Percentiles rank a stretch among this genome's conserved stretches.
These are phyloP conservation scores for Drosophila biarmipes DNA, from an alignment of 1,140 invertebrate species.

Conservation along the genomic window DNA sequence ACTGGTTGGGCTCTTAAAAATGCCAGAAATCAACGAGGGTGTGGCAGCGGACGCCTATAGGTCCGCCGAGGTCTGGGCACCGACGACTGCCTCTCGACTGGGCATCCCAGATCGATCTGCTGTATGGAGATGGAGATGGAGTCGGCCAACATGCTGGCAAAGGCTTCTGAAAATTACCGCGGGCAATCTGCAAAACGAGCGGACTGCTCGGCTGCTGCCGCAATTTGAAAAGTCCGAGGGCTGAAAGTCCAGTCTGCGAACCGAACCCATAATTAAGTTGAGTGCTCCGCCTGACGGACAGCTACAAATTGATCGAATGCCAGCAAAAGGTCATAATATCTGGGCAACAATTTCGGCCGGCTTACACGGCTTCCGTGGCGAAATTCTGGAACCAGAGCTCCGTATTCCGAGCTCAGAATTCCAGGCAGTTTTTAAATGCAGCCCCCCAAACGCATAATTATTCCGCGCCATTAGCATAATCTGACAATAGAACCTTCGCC, in stretches of 20 bases:
- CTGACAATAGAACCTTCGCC: conserved; percentile 60
- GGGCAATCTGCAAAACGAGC: conserved; percentile 71
- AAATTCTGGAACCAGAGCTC: background rate
- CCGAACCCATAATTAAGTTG: conserved; percentile 79
- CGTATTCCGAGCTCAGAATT: background rate
- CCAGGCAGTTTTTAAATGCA: conserved; percentile 35
- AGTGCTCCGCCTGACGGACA: conserved; percentile 67
- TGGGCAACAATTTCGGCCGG: conserved; percentile 49
- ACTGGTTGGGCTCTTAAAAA: conserved; percentile 45
- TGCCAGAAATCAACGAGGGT: conserved; percentile 78
- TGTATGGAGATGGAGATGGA: conserved; percentile 45
- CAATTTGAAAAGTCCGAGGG: conserved; percentile 49
- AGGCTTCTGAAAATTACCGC: conserved; percentile 81
- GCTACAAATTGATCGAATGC: conserved; percentile 80
- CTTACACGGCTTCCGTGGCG: conserved; percentile 74
- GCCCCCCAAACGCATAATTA: conserved; percentile 63
- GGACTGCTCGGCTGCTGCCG: conserved; percentile 18
- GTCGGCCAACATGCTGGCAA: conserved; percentile 61
- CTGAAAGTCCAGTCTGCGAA: conserved; percentile 28
- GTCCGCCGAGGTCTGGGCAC: conserved; percentile 1
- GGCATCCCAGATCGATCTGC: conserved; percentile 7
- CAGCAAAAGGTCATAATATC: conserved; percentile 70
- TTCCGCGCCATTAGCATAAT: conserved; percentile 72
- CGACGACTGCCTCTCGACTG: background rate
- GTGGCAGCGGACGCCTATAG: conserved; percentile 74